Evolutionary conservation across 2,888 invertebrate species (phyloP).

Genomic region (Hymenopus coronatus): DNA sequence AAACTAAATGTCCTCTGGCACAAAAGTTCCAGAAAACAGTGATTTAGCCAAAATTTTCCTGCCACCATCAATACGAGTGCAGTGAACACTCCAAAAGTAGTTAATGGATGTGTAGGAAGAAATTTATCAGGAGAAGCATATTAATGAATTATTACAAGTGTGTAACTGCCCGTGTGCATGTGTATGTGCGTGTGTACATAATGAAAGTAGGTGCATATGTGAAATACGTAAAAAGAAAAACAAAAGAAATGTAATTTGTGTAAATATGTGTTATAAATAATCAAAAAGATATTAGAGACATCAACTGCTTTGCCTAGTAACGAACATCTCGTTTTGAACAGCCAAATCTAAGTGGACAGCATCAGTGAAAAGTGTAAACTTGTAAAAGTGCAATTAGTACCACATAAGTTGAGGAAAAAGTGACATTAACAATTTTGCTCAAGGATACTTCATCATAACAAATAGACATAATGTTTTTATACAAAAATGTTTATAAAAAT

Average conservation of each 20-base stretch:
- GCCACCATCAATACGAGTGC: background rate
- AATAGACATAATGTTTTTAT: background rate
- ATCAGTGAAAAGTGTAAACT: background rate
- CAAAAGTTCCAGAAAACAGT: background rate
- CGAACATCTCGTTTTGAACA: background rate
- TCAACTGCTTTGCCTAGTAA: background rate
- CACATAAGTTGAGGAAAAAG: background rate
- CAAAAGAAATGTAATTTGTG: constrained; percentile 14
- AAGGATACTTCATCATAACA: background rate
- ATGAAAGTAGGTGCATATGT: constrained; percentile 16
- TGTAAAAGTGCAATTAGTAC: background rate
- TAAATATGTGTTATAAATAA: constrained; percentile 25
- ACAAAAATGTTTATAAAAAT: background rate
- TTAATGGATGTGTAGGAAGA: background rate
- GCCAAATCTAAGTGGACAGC: background rate
- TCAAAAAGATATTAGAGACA: constrained; percentile 10
- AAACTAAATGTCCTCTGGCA: background rate
- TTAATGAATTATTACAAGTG: background rate
- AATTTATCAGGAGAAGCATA: background rate
- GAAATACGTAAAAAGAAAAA: constrained; percentile 23
- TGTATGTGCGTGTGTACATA: constrained; percentile 3
- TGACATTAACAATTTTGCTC: background rate
- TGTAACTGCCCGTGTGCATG: background rate
- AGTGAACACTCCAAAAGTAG: background rate
- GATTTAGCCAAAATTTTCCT: background rate